Evolutionary conservation across 2,888 invertebrate genomes (phyloP), one percentile per base, ranked within the genome.

Genomic region (Cotesia congregata): DNA sequence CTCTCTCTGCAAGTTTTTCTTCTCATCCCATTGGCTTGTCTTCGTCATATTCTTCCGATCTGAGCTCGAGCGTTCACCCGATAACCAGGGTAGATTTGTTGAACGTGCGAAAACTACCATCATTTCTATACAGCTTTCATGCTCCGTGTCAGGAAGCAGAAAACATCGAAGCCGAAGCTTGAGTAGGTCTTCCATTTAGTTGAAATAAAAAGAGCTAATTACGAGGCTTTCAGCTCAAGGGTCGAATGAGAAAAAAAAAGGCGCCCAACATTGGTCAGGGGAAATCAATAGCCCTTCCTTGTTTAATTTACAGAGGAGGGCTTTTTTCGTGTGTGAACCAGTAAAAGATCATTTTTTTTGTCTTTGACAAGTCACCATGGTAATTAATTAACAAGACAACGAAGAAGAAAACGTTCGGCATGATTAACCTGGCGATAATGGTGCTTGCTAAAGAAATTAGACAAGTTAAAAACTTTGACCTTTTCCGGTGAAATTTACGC

Each of bases 51-150:
- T 76, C 59, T 69, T 17, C 67, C 74, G 60, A 60, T 67, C 50
- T 4, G 30, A 30, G 30, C 75, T 59, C 65, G 50, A 67, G 69
- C 64, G 40, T 68, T 68, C 62, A 73, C 67, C 71, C 70, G 50
- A 73, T 65, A 62, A 39, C 74, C 62, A 40, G 69, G 76, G 77
- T 77, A 78, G 81, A 82, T 82, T 82, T 80, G 80, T 77, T 78
- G 77, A 80, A 80, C 79, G 79, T 78, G 80, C 77, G 79, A 80
- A 50, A 82, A 82, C 80, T 80, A 75, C 78, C 76, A 67, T 59
- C 65, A 30, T 50, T 69, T 68, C 61, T 67, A 61, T 62, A 30
- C 60, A 12, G 60, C 62, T 50, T 61, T 59, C 38, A 62, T 65
- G 7, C 67, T 60, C 71, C 30, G 30, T 30, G 30, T 30, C 30